These are phyloP conservation scores for Selenia dentaria DNA, from an alignment of 2,888 invertebrate genomes.

Conservation along the genomic window DNA sequence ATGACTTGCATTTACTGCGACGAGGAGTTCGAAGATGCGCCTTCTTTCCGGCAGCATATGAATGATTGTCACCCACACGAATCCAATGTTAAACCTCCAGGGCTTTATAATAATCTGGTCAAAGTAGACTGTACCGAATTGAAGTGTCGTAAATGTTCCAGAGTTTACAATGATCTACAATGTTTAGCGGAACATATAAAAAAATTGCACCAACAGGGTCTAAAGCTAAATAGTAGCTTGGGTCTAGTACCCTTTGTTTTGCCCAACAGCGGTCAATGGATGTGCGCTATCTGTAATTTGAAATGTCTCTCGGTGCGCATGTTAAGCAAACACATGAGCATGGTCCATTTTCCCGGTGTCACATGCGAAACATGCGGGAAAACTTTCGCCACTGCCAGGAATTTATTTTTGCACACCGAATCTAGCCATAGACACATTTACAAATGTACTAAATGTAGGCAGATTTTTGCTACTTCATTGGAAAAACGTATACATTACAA, in stretches of 20 bases:
- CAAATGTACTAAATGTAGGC: slow-evolving; percentile 24
- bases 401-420: slow-evolving; percentile 16
- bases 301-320: slow-evolving; percentile 27
- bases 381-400: slow-evolving; percentile 14
- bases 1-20: slow-evolving; percentile 75
- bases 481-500: slow-evolving; percentile 21
- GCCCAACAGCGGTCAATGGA: slow-evolving; percentile 18
- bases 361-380: slow-evolving; percentile 37
- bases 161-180: too few species aligned
- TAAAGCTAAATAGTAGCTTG: slow-evolving; percentile 20
- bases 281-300: slow-evolving; percentile 23
- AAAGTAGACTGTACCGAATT: slow-evolving; percentile 63
- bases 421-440: slow-evolving; percentile 20
- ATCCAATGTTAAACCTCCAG: slow-evolving; percentile 50
- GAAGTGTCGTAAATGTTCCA: too few species aligned
- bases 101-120: slow-evolving; percentile 41
- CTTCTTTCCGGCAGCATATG: slow-evolving; percentile 59
- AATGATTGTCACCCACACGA: slow-evolving; percentile 44
- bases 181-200: slow-evolving; percentile 50
- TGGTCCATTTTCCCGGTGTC: slow-evolving; percentile 35
- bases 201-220: slow-evolving; percentile 38
- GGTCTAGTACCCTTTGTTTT: slow-evolving; percentile 28
- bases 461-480: slow-evolving; percentile 15
- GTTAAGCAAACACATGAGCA: slow-evolving; percentile 38
- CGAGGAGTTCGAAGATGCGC: slow-evolving; percentile 60